These are phyloP conservation scores for Leptinotarsa tumamoca DNA, from an alignment of 2,888 invertebrate species.

Conservation along the genomic window DNA sequence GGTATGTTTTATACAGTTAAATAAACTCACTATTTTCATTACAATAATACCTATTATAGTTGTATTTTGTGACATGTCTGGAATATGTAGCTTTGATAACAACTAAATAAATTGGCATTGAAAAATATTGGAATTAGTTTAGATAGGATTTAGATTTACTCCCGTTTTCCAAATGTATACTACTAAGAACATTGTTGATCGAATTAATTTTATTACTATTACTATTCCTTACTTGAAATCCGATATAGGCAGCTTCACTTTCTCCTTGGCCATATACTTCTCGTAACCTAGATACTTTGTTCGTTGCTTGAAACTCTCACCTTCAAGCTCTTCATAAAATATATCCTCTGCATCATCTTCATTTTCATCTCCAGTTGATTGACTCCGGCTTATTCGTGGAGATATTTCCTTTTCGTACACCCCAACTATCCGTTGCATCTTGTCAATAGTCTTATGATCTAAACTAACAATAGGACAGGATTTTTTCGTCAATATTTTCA, in stretches of 20 bases:
- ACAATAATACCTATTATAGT: too few relatives aligned
- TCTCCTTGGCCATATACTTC: constrained; percentile 58
- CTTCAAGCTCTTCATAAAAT: too few relatives aligned
- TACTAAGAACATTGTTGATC: not conserved
- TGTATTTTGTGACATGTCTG: too few relatives aligned
- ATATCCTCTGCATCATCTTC: not conserved
- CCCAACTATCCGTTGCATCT: constrained; percentile 64
- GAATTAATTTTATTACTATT: not conserved
- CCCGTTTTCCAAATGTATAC: too few relatives aligned
- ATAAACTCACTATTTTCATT: too few relatives aligned
- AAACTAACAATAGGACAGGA: constrained; percentile 55
- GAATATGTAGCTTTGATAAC: too few relatives aligned
- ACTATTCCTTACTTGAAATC: constrained; percentile 61
- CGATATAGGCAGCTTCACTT: constrained; percentile 62
- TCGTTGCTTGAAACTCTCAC: constrained; percentile 16
- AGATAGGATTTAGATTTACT: too few relatives aligned
- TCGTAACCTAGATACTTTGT: constrained; percentile 46
- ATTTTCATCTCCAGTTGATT: constrained; percentile 17
- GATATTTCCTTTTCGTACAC: constrained; percentile 52
- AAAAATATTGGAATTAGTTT: too few relatives aligned
- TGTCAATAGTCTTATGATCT: constrained; percentile 57
- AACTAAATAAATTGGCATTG: too few relatives aligned
- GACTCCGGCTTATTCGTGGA: constrained; percentile 43
- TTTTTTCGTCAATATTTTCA: constrained; percentile 61
- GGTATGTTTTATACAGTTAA: too few relatives aligned